These are phyloP conservation scores for Protonemura montana DNA, from an alignment of 2,888 invertebrate species.

Conservation along the genomic window DNA sequence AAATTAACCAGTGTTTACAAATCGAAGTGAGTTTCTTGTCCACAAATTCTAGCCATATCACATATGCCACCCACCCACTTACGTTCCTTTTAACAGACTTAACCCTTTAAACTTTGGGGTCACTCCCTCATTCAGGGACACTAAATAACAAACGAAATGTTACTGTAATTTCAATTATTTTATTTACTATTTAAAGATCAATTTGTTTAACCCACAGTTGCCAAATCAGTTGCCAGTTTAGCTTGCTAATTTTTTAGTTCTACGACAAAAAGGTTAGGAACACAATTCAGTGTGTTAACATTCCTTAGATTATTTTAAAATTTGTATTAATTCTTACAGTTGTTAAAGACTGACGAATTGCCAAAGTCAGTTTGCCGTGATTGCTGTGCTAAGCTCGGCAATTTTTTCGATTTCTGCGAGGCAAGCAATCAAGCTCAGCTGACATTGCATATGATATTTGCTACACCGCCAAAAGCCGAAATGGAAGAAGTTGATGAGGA, in stretches of 20 bases:
- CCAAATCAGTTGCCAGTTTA: no score
- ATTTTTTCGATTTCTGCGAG: constrained; percentile 59
- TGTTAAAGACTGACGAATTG: constrained; percentile 57
- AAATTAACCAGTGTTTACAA: constrained; percentile 59
- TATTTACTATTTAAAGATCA: no score
- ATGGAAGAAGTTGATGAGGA: constrained; percentile 48
- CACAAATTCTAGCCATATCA: no score
- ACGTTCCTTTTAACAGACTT: background rate
- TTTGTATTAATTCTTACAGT: constrained; percentile 51
- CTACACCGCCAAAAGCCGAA: constrained; percentile 53
- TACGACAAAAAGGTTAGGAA: no score
- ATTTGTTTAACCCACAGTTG: no score
- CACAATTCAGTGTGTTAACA: no score
- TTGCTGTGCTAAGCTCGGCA: constrained; percentile 58
- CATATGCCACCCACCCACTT: background rate
- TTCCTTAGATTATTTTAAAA: no score
- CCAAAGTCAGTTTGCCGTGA: constrained; percentile 59
- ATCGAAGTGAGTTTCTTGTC: constrained; percentile 56
- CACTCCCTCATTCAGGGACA: background rate
- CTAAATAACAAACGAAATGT: no score
- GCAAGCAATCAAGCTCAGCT: constrained; percentile 58
- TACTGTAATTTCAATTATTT: no score
- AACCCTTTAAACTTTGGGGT: background rate
- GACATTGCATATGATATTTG: constrained; percentile 54
- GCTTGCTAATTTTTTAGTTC: no score